Conservation (phyloP, 1,140 invertebrate genomes). For the Micrasema longulum region DNA sequence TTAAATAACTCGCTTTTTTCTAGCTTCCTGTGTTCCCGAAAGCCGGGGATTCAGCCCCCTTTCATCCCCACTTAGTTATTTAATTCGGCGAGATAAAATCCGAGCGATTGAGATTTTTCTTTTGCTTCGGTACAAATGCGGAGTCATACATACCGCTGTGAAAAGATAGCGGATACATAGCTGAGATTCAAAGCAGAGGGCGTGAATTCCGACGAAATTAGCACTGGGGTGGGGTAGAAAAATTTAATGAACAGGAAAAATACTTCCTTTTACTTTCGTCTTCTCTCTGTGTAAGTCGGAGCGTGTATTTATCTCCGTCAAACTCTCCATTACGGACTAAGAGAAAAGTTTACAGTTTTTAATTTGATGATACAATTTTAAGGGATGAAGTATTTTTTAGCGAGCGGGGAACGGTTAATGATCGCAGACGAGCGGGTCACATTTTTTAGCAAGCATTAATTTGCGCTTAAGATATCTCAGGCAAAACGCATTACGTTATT, state of each 20-base stretch:
- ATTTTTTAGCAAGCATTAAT: not conserved
- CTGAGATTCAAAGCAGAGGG: constrained; percentile 60
- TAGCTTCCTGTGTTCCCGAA: constrained; percentile 39
- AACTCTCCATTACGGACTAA: constrained; percentile 70
- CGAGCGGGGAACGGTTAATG: not conserved
- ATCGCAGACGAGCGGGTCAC: no score
- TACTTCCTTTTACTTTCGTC: constrained; percentile 66
- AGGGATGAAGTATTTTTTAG: constrained; percentile 17
- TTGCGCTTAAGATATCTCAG: not conserved
- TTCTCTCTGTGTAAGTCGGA: constrained; percentile 28
- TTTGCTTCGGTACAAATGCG: constrained; percentile 45
- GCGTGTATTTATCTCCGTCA: constrained; percentile 69
- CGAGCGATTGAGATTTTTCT: constrained; percentile 67
- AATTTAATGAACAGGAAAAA: constrained; percentile 72
- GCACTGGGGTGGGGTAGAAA: constrained; percentile 70
- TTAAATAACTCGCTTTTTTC: constrained; percentile 42
- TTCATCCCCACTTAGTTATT: constrained; percentile 65
- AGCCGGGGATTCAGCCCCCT: constrained; percentile 32
- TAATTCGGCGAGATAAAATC: constrained; percentile 71
- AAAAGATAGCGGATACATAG: constrained; percentile 45
- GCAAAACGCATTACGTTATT: constrained; percentile 4
- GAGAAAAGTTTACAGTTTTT: constrained; percentile 71
- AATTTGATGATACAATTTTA: constrained; percentile 67
- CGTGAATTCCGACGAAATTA: constrained; percentile 72
- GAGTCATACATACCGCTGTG: constrained; percentile 43